Conservation (phyloP, 2,888 invertebrate species). For the Dendrolimus houi region DNA sequence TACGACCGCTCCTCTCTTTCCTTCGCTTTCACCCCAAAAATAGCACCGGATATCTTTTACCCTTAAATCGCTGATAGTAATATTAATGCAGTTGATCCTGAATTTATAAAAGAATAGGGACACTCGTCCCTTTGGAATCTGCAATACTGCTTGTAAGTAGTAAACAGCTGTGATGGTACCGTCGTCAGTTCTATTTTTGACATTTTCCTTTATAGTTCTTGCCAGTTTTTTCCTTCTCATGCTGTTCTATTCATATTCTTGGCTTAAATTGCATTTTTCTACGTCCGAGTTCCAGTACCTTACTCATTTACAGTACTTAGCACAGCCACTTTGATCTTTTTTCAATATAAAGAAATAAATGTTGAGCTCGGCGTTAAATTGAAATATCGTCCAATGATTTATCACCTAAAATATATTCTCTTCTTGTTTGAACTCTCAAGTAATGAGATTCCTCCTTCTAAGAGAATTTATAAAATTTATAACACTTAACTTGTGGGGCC, state of each 20-base stretch:
- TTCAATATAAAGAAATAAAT: constrained; percentile 2
- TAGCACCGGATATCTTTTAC: constrained; percentile 1
- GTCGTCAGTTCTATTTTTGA: constrained; percentile 7
- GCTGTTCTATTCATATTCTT: no score
- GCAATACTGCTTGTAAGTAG: no score
- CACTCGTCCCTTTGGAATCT: no score
- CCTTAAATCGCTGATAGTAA: constrained; percentile 12
- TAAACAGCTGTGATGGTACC: no score
- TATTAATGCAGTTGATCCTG: constrained; percentile 12
- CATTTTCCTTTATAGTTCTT: constrained; percentile 1
- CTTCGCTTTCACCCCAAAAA: constrained; percentile 13
- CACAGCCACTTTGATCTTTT: constrained; percentile 8
- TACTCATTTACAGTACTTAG: no score
- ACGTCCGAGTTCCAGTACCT: constrained; percentile 4
- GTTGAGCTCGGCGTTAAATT: constrained; percentile 6
- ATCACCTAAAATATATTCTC: background rate
- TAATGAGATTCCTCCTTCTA: no score
- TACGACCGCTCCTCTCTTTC: constrained; percentile 10
- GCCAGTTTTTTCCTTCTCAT: no score
- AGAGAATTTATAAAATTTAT: no score
- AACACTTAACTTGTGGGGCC: background rate
- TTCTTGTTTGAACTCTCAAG: constrained; percentile 8
- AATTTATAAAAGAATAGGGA: constrained; percentile 14
- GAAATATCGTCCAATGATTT: constrained; percentile 1
- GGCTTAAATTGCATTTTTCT: constrained; percentile 2